Base-by-base conservation (phyloP, 2,888 invertebrate genomes). In the Pandemis cinnamomeana region DNA sequence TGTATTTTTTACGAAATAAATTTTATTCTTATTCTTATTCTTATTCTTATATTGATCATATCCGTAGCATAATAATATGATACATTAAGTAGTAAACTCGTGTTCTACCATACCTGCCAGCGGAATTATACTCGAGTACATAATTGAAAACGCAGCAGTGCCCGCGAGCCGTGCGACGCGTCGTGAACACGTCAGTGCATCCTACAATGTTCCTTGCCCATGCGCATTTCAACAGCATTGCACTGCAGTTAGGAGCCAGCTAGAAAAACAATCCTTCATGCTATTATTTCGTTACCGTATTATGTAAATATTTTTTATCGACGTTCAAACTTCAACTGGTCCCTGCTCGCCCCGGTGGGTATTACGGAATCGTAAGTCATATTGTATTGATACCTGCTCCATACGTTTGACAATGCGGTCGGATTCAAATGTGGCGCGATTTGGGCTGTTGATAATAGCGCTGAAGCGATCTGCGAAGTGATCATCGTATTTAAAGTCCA, bases 71-170 rank as follows among this genome's bases (percentile, higher is more conserved):
- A 36, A 36, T 36, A 20, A 20, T 36, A 36, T 36, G 27, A 2
- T 36, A 36, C 3, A 36, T 36, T 36, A 36, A 36, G 27, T 36
- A 36, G 27, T 36, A 36, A 4, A 36, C 27, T 36, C 27, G 27
- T 36, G 27, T 36, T 36, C 0, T 36, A 36, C 7, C n/a, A 6
- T 60, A 89, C 91, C 77, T 82, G 64, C 83, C 84, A 64, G 81
- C 79, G 0, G 83, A 77, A 20, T 89, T 81, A 58, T 85, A 84
- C 6, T 85, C 82, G n/a, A 90, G 74, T 0, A 90, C 82, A 67
- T 94, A 94, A 82, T 95, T 95, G 78, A 95, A 95, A 0, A 89
- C 87, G 77, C 96, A 96, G 83, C 96, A 96, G 79, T 91, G 95
- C 0, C 96, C 96, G n/a, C 92, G 90, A 7, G 88, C 86, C 0